phyloP scores from a whole-genome alignment of 2,888 invertebrate species.

The Temnothorax unifasciatus region DNA sequence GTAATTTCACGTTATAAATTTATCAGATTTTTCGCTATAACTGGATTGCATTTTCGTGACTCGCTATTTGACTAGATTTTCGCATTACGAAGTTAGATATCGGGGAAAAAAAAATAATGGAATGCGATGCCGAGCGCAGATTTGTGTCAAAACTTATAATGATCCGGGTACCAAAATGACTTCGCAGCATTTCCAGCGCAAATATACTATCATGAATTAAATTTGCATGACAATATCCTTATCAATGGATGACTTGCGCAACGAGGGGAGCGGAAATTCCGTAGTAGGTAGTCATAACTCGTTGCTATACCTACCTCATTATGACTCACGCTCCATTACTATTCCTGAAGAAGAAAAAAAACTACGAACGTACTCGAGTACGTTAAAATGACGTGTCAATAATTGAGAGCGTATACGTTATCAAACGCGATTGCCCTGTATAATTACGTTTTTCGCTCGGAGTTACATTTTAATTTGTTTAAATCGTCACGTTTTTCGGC shows the following conservation, averaged over 20 bases:
- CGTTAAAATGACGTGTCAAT: slow-evolving; percentile 38
- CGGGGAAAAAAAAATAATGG: not conserved
- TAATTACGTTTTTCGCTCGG: not conserved
- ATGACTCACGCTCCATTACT: slow-evolving; percentile 37
- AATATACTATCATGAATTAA: slow-evolving; percentile 22
- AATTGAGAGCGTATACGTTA: slow-evolving; percentile 24
- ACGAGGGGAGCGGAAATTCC: slow-evolving; percentile 22
- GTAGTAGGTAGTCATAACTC: slow-evolving; percentile 32
- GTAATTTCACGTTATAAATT: not conserved
- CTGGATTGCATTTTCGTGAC: not conserved
- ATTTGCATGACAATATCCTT: slow-evolving; percentile 42
- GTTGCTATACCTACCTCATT: slow-evolving; percentile 16
- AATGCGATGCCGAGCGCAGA: not conserved
- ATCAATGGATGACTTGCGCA: slow-evolving; percentile 38
- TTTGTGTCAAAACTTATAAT: slow-evolving; percentile 12
- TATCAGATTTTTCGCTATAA: not conserved
- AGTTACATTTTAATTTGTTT: not conserved
- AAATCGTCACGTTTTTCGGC: not conserved
- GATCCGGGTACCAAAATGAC: not conserved
- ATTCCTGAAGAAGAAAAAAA: not conserved
- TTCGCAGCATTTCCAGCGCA: not conserved
- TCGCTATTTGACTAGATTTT: not conserved
- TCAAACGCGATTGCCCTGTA: not conserved
- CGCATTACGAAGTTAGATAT: slow-evolving; percentile 7
- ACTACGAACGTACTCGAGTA: not conserved